Evolutionary conservation across 2,797 vertebrate genomes (phyloP), one percentile per base, ranked within the genome.

Genomic region (Phyllotis vaccarum): DNA sequence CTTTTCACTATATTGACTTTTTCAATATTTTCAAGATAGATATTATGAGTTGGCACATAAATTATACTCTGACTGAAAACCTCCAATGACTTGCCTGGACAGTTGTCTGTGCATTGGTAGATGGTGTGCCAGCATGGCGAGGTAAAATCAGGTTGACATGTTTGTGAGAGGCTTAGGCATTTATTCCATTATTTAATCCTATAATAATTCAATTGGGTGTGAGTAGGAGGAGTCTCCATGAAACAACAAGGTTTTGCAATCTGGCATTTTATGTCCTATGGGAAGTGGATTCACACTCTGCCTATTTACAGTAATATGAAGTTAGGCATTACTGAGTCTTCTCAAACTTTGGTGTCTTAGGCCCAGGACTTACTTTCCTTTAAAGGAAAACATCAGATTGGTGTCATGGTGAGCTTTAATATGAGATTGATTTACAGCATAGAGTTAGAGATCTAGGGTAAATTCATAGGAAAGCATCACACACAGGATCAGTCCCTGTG

Each of bases 1-100:
- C 99, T 99, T 98, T 99, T 98, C 97, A 68, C 98, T 98, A 97
- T 98, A 98, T 99, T 98, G 98, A 98, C 97, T 98, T 98, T 97
- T 98, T 97, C 98, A 96, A 96, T 98, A 98, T 98, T 98, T 99
- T 98, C 94, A 94, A 96, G 96, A 95, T 97, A 97, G 95, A 97
- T 98, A 97, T 98, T 98, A 96, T 95, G 98, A 97, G 46, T 97
- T 96, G 90, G 96, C 92, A 95, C 93, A 97, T 98, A 98, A 98
- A 98, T 98, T 96, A 94, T 66, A 52, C 86, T 97, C 54, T 16
- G 81, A 72, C 87, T 79, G 37, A 74, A 90, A 94, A 75, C 6
- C 21, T 86, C 43, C 88, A 75, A 0, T 60, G 94, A 60, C 76
- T 88, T 95, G 62, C 68, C 17, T 91, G 56, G 49, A 85, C 72